Percentiles rank a stretch among this genome's conserved stretches.
Evolutionary conservation across 1,140 invertebrate genomes (phyloP).

Genomic region (Aphis craccivora): DNA sequence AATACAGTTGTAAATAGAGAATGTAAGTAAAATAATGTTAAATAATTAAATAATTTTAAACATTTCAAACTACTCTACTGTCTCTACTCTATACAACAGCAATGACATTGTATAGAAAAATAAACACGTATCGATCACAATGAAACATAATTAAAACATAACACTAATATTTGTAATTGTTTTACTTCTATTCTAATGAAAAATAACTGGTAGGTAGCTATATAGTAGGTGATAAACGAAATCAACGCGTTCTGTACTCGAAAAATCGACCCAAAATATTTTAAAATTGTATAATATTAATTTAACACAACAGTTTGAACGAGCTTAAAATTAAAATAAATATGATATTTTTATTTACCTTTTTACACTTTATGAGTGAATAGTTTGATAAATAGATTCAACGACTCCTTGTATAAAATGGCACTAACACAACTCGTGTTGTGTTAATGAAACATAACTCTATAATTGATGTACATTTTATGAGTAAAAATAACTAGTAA

Average conservation of each 20-base stretch:
- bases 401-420: neutral
- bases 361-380: neutral
- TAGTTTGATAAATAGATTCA: neutral
- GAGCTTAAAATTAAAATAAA: neutral
- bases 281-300: neutral
- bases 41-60: neutral
- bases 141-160: neutral
- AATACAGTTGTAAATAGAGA: neutral
- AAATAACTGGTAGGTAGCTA: neutral
- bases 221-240: neutral
- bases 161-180: neutral
- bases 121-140: neutral
- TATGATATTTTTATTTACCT: neutral
- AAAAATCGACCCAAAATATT: neutral
- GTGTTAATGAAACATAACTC: neutral
- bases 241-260: neutral
- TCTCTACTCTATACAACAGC: neutral
- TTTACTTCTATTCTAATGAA: neutral
- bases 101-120: neutral
- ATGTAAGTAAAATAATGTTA: neutral
- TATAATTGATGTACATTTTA: neutral
- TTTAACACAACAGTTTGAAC: neutral
- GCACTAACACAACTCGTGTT: constrained; percentile 21
- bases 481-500: neutral
- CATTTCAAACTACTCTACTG: neutral